Base-by-base conservation (phyloP, 1,140 invertebrate genomes). In the Drosophila simulans region DNA sequence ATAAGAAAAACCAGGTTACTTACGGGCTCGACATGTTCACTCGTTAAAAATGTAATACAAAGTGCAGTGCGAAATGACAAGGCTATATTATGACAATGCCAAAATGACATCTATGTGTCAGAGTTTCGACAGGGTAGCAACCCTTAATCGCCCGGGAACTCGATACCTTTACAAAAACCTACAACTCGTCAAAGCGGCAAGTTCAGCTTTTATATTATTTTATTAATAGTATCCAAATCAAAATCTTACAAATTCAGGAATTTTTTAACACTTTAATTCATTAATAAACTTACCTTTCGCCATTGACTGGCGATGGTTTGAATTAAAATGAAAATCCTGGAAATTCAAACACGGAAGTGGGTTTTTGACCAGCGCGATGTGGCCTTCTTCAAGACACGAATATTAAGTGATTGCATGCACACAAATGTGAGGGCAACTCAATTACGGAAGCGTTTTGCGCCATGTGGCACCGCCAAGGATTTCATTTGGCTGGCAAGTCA, bases 121-220 rank as follows among this genome's bases (percentile, higher is more conserved):
- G 17, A 17, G 17, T 17, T 1, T 17, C 17, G 27, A 2, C 27
- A 31, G 27, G 27, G 27, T 7, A 0, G 27, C 27, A 31, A 7
- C 27, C 1, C 27, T 31, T 31, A 8, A 65, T 94, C 97, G 93
- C 98, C 98, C 43, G 98, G 17, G 17, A 17, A 17, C 17, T 17
- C 17, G 17, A 17, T 17, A 17, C 0, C 17, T 17, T 17, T 17
- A 17, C 17, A 17, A 17, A 17, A 17, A 17, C 17, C 1, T 1
- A 1, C 0, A 17, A 17, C 0, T 17, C 17, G 17, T 17, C 17
- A 17, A 17, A 1, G 17, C 17, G 17, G 17, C 17, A 17, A 17
- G 17, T 17, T 17, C 17, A 17, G 17, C 17, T 17, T 17, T 17
- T 17, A 17, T 17, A 17, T 17, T 17, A 17, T 17, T 17, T 17